Evolutionary conservation across 2,113 vertebrate species (phyloP), one percentile per base, ranked within the genome.

Genomic region (Grammomys surdaster): DNA sequence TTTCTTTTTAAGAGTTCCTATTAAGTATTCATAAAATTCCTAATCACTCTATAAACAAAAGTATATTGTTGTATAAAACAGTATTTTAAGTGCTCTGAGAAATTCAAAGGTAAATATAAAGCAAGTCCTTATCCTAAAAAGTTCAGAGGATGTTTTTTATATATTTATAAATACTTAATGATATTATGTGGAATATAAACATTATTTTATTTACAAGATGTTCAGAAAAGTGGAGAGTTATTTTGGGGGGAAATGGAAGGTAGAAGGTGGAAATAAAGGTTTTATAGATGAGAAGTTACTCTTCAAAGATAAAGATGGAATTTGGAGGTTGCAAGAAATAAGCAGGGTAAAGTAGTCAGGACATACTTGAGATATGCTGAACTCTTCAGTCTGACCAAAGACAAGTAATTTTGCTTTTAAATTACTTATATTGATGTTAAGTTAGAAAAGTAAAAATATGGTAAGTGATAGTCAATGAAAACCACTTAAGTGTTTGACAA

Each of bases 1-100:
- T 87, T 65, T 84, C 58, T 56, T 94, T 96, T 94, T 76, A 86
- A 72, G 16, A 95, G 33, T 93, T 95, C 48, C 91, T 80, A 69
- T 80, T 36, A 96, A 81, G 26, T 81, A n/a, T 63, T 86, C 28
- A 95, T 67, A 72, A 93, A 95, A 88, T 16, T 82, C 24, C 22
- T 72, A 88, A 60, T 28, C 36, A 93, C 76, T 85, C 7, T 46
- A 86, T 58, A 58, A 58, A 58, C 56, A 19, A 58, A 19, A 58
- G 58, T 46, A 19, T 65, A 78, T 51, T 31, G 67, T 40, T 88
- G 43, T 81, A 33, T 16, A 95, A 89, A 46, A 10, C 22, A 77
- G 54, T 36, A 95, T 72, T 67, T 54, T 78, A 78, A 58, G 72
- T 93, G 80, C 40, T 94, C 1, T 73, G 43, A 75, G 76, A 56